phyloP scores from a whole-genome alignment of 2,113 vertebrate genomes.

The Petroica traversi region DNA sequence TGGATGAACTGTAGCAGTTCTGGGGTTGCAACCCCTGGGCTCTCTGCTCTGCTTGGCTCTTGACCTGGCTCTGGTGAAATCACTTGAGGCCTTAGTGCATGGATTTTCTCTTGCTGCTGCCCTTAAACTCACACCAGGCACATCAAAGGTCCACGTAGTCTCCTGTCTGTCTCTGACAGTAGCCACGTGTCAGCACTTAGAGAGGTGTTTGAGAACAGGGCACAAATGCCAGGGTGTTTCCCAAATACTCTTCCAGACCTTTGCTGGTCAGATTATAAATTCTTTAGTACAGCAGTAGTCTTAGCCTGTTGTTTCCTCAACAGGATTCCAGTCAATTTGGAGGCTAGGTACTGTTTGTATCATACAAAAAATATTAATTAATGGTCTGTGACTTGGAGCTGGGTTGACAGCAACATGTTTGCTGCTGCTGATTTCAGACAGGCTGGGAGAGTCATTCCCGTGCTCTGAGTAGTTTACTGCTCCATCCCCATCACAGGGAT shows the following conservation, averaged over 20 bases:
- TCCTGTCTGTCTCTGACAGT: neutral
- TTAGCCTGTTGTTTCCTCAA: neutral
- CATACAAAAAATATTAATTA: neutral
- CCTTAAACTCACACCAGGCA: neutral
- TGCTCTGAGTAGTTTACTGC: neutral
- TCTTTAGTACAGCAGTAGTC: neutral
- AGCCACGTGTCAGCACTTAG: neutral
- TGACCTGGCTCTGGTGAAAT: neutral
- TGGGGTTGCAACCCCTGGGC: neutral
- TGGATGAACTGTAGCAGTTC: neutral
- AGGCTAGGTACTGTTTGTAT: neutral
- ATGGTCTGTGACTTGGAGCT: too few species aligned
- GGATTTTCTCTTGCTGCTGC: neutral
- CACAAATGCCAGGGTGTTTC: neutral
- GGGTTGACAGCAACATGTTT: neutral
- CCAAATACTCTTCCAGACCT: neutral
- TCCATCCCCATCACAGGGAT: neutral
- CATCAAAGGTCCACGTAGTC: neutral
- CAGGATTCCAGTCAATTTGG: neutral
- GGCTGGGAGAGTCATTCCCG: neutral
- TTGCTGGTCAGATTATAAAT: neutral
- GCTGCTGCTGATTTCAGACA: neutral
- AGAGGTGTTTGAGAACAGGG: neutral
- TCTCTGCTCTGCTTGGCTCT: neutral
- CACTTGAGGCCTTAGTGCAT: neutral